Base-by-base conservation (phyloP, 2,797 vertebrate species). In the Borostomias antarcticus region DNA sequence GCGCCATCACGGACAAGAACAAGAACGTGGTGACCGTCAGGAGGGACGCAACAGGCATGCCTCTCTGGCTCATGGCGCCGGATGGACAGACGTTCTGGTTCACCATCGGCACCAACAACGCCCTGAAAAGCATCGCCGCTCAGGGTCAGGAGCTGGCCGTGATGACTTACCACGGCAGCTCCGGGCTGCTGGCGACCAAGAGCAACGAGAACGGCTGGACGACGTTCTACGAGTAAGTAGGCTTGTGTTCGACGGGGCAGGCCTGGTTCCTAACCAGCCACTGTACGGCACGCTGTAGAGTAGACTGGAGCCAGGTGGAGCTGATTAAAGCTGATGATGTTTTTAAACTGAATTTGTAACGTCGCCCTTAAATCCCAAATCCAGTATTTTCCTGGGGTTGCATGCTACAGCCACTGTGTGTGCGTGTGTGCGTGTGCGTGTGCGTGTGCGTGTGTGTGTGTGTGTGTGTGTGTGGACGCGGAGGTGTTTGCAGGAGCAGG, bases 181-280 rank as follows among this genome's bases (percentile, higher is more conserved):
- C 97, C 0, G 96, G 96, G 73, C 94, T 99, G 19, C 92, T 99
- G 2, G 96, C 97, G 26, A 97, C 97, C 4, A 99, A 98, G 89
- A 99, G 94, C 52, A 93, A 98, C 70, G 96, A 99, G 84, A 95
- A 99, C 1, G 96, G 96, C 66, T 99, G 98, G 98, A 98, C 96
- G 0, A 97, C 95, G 0, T 99, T 99, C 89, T 99, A 96, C 32
- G 97, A 98, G 98, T 99, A 83, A 98, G 96, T 98, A 84, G 19
- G 26, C 11, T 17, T 43, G 58, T 66, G 29, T 62, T 45, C 72
- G 53, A 1, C 40, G 45, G 32, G 15, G 43, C 64, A 66, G 11
- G 28, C 21, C 7, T 58, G 15, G 26, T 57, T 69, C 61, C 6
- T 45, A 72, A 76, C 7, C 30, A 33, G n/a, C 26, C 26, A 6